Percentiles rank a stretch among this genome's conserved stretches.
Evolutionary conservation across 2,888 invertebrate species (phyloP).

Genomic region (Aspidiotus destructor): DNA sequence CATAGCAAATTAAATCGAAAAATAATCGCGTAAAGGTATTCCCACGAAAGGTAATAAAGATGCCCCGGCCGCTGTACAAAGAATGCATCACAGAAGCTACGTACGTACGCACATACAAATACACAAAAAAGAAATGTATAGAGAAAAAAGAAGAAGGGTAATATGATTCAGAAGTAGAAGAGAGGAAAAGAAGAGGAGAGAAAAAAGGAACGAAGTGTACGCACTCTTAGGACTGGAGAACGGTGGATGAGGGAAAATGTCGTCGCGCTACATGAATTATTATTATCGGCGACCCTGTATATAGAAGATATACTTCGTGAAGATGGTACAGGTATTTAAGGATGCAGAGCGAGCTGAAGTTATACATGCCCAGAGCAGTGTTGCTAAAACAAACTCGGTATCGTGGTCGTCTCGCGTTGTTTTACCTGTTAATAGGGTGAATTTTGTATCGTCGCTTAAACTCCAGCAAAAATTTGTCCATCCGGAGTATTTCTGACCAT

Average conservation of each 20-base stretch:
- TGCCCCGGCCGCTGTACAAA: constrained; percentile 6
- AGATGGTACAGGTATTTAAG: constrained; percentile 6
- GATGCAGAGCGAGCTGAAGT: neutral
- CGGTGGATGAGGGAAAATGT: constrained; percentile 28
- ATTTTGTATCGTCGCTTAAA: no score
- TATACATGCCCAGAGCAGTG: neutral
- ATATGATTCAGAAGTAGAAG: neutral
- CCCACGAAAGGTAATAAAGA: constrained; percentile 29
- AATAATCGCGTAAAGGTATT: constrained; percentile 21
- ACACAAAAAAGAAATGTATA: neutral
- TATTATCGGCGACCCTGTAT: neutral
- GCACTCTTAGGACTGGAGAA: neutral
- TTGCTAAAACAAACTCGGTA: neutral
- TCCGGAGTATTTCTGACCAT: neutral
- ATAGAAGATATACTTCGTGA: neutral
- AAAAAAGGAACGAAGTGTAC: neutral
- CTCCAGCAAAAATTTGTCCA: neutral
- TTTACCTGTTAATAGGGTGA: no score
- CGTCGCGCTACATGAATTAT: constrained; percentile 32
- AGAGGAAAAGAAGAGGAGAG: neutral
- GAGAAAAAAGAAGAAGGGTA: neutral
- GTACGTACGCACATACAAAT: neutral
- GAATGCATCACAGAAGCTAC: constrained; percentile 22
- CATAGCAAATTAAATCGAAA: constrained; percentile 23
- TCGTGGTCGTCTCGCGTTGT: no score